Percentiles rank a stretch among this genome's conserved stretches.
Conservation (phyloP, 2,797 vertebrate species). For the Spea hammondii region DNA sequence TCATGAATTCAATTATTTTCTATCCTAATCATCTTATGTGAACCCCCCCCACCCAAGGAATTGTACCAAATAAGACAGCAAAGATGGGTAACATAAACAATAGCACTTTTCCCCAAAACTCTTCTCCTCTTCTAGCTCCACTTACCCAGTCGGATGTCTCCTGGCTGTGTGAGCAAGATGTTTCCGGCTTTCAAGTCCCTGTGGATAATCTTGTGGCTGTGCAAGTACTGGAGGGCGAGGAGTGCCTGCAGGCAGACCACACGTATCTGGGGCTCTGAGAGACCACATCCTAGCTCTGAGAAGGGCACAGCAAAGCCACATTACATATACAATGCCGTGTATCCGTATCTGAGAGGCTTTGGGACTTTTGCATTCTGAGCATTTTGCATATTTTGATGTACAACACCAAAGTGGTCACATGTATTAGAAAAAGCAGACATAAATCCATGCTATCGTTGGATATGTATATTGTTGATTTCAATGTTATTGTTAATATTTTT, state of each 20-base stretch:
- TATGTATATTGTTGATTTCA: no score
- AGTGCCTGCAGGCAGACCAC: slow-evolving; percentile 66
- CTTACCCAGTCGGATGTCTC: slow-evolving; percentile 71
- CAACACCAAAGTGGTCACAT: not conserved
- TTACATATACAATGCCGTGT: no score
- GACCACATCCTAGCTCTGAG: slow-evolving; percentile 67
- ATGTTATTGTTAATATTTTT: no score
- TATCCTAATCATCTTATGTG: no score
- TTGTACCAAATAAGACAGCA: not conserved
- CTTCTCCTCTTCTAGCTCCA: not conserved
- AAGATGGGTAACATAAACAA: not conserved
- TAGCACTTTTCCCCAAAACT: not conserved
- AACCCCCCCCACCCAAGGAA: no score
- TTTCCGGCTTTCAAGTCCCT: slow-evolving; percentile 73
- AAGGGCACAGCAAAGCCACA: not conserved
- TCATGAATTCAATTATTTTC: no score
- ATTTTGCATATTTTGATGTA: not conserved
- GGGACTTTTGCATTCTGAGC: no score
- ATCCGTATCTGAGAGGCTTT: no score
- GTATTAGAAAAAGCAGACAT: not conserved
- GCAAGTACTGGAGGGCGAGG: slow-evolving; percentile 67
- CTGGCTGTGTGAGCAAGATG: slow-evolving; percentile 66
- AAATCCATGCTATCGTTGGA: no score
- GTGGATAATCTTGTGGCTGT: slow-evolving; percentile 69
- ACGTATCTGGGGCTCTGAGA: slow-evolving; percentile 69